Percentiles rank a stretch among this genome's conserved stretches.
Conservation (phyloP, 2,797 vertebrate species). For the Urophycis tenuis region DNA sequence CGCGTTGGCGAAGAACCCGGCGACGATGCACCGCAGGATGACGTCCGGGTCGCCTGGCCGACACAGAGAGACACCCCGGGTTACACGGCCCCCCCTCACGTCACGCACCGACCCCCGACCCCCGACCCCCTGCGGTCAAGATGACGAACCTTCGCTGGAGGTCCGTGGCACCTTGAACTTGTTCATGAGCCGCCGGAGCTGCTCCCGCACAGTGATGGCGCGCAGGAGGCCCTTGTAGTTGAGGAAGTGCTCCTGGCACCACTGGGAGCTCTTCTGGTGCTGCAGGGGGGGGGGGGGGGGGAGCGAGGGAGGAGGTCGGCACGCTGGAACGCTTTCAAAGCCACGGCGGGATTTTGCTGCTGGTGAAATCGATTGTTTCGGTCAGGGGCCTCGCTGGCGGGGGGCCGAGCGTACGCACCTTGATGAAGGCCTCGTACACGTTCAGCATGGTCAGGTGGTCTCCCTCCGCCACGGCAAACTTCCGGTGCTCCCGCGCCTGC, state of each 20-base stretch:
- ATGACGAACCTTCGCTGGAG: conserved; percentile 86
- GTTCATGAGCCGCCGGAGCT: conserved; percentile 90
- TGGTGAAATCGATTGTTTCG: background rate
- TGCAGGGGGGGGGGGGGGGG: conserved; percentile 43
- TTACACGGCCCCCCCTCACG: background rate
- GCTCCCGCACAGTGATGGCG: conserved; percentile 87
- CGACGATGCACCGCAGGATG: conserved; percentile 89
- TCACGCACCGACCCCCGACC: background rate
- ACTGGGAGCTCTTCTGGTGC: conserved; percentile 96
- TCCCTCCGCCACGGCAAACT: conserved; percentile 96
- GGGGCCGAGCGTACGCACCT: conserved; percentile 68
- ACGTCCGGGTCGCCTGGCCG: conserved; percentile 90
- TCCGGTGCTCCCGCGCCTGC: conserved; percentile 89
- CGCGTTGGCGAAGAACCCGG: conserved; percentile 95
- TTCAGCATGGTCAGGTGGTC: conserved; percentile 99
- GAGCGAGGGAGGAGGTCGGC: background rate
- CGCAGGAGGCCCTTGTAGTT: conserved; percentile 95
- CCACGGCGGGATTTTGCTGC: background rate
- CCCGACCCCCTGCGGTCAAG: no score
- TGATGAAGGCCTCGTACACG: conserved; percentile 94
- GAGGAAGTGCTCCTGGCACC: conserved; percentile 97
- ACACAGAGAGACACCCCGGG: background rate
- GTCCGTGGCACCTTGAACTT: conserved; percentile 94
- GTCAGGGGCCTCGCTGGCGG: background rate
- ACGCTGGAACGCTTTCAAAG: background rate